phyloP scores from a whole-genome alignment of 2,113 vertebrate species.

The Spilogale gracilis region DNA sequence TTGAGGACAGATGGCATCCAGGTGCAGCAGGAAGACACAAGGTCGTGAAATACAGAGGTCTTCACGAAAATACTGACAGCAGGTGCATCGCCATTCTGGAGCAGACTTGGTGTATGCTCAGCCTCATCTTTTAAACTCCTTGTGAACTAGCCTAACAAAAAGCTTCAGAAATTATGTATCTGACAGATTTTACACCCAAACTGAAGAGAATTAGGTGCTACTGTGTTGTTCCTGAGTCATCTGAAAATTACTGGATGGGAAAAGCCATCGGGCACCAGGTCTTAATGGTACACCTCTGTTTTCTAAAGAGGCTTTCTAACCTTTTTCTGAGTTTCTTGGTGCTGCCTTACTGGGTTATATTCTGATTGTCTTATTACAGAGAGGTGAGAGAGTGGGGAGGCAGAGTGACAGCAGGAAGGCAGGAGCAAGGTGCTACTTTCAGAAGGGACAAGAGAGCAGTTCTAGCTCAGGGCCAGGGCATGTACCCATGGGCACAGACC shows the following conservation, averaged over 20 bases:
- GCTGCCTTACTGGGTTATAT: background rate
- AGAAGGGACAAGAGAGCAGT: background rate
- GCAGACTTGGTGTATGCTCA: background rate
- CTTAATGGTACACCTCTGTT: background rate
- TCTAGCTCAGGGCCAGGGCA: background rate
- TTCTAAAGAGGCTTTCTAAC: background rate
- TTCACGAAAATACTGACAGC: background rate
- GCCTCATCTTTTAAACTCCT: background rate
- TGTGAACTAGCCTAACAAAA: background rate
- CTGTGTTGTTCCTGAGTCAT: background rate
- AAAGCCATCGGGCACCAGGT: background rate
- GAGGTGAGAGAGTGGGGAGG: background rate
- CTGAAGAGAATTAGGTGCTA: background rate
- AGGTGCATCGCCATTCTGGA: background rate
- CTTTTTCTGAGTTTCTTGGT: background rate
- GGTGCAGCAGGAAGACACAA: slow-evolving; percentile 29
- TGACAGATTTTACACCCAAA: background rate
- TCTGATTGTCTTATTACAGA: slow-evolving; percentile 72
- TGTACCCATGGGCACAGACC: too few species aligned
- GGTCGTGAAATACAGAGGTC: background rate
- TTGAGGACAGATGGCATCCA: background rate
- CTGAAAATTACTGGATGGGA: background rate
- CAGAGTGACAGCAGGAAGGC: background rate
- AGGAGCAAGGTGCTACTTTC: background rate
- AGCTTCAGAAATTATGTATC: background rate